Evolutionary conservation across 2,888 invertebrate species (phyloP).

Genomic region (Lycophotia porphyrea): DNA sequence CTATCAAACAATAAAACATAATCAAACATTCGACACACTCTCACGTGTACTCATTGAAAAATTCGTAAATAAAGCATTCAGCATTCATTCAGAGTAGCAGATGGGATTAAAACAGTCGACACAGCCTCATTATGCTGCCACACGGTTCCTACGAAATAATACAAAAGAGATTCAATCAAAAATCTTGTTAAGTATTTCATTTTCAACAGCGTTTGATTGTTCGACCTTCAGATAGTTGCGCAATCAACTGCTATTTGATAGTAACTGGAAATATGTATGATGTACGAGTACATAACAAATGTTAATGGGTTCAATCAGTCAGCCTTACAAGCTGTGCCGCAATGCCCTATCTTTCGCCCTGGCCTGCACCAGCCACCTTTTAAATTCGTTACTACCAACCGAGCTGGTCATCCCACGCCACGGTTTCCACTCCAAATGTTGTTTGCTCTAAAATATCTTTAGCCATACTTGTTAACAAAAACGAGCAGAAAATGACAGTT

Average conservation of each 20-base stretch:
- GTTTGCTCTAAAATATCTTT: background rate
- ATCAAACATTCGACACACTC: background rate
- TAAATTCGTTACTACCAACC: background rate
- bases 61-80: conserved; percentile 17
- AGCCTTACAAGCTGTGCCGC: background rate
- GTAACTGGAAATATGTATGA: background rate
- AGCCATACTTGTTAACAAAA: background rate
- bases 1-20: conserved; percentile 12
- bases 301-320: background rate
- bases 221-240: conserved; percentile 2
- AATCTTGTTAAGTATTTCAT: conserved; percentile 23
- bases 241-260: conserved; percentile 3
- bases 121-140: conserved; percentile 38
- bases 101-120: conserved; percentile 28
- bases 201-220: conserved; percentile 11
- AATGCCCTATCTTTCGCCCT: background rate
- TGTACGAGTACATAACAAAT: no score
- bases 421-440: background rate
- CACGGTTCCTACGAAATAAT: background rate
- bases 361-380: background rate
- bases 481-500: background rate
- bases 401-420: background rate
- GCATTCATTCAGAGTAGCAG: background rate
- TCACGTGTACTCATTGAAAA: conserved; percentile 18
- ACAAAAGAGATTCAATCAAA: conserved; percentile 39